A percentile compares a stretch with the other conserved stretches of the same genome.
phyloP scores from a whole-genome alignment of 2,888 invertebrate species.

The Gastracanthus pulcherrimus region DNA sequence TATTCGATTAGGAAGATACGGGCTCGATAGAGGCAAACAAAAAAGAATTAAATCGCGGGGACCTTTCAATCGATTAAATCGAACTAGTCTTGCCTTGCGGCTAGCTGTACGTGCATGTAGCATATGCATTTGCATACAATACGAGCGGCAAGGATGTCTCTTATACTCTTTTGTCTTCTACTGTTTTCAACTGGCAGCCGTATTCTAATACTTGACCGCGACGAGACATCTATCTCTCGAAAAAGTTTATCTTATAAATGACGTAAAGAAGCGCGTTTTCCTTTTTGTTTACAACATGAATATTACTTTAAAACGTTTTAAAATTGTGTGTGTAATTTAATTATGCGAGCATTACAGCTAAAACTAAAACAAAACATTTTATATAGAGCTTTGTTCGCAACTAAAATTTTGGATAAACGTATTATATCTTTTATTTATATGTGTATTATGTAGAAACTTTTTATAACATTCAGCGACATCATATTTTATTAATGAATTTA shows the following conservation, averaged over 20 bases:
- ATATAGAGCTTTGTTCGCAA: neutral
- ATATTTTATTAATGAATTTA: too few species aligned
- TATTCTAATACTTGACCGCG: constrained; percentile 41
- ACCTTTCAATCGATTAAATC: constrained; percentile 42
- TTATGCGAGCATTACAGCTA: too few species aligned
- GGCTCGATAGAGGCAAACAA: neutral
- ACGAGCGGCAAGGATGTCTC: constrained; percentile 26
- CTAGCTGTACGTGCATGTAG: constrained; percentile 32
- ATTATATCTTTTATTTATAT: too few species aligned
- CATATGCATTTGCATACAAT: constrained; percentile 53
- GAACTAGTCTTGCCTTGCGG: constrained; percentile 13
- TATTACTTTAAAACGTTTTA: too few species aligned
- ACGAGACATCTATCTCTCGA: constrained; percentile 25
- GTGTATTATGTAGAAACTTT: too few species aligned
- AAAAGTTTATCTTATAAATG: too few species aligned
- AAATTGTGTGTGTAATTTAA: too few species aligned
- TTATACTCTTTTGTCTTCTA: constrained; percentile 39
- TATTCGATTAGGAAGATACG: neutral
- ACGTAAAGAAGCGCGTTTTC: too few species aligned
- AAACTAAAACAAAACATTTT: too few species aligned
- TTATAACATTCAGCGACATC: too few species aligned
- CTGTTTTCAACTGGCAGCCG: neutral
- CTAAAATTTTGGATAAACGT: neutral
- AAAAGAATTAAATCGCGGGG: constrained; percentile 1
- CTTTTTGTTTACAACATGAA: too few species aligned